Base-by-base conservation (phyloP, 2,113 vertebrate genomes). In the Gobio gobio region DNA sequence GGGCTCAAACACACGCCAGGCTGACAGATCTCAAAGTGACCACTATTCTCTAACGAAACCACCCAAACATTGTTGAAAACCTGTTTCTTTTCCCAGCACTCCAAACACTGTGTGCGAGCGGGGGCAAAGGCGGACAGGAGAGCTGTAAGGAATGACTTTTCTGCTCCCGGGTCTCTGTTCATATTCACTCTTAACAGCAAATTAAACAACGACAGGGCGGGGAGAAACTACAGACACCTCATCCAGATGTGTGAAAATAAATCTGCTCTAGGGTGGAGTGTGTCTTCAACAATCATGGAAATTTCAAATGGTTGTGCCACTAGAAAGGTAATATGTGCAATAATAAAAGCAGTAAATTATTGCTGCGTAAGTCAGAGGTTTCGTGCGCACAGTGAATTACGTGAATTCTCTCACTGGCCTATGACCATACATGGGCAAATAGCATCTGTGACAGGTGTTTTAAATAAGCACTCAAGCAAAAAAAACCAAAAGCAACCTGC, bases 181-280 rank as follows among this genome's bases (percentile, higher is more conserved):
- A 92, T 84, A 92, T 94, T 94, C 93, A 93, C 92, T 90, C 91
- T 89, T 83, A 92, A 88, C 93, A 92, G 92, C 91, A 94, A 92
- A 93, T 90, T 91, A 94, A 95, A 95, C 93, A 93, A 93, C 91
- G 91, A 91, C 91, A 91, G 92, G 93, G 92, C n/a, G 88, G 93
- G 92, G 93, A 93, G 92, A 93, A 91, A 92, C 92, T 93, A 91
- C 91, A 92, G 93, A 94, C 93, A 94, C 93, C 93, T 94, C 93
- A 92, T 93, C 92, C 93, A 90, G 91, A 93, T 93, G 93, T 95
- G 93, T 94, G 93, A 95, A 94, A 94, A 94, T 93, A 95, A 93
- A 95, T 92, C 91, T 89, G 90, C 91, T 91, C 87, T 22, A 83
- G 93, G 94, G 93, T 88, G 93, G 93, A 93, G 93, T 85, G 92